Evolutionary conservation across 2,113 vertebrate genomes (phyloP).

Genomic region (Tragelaphus scriptus): DNA sequence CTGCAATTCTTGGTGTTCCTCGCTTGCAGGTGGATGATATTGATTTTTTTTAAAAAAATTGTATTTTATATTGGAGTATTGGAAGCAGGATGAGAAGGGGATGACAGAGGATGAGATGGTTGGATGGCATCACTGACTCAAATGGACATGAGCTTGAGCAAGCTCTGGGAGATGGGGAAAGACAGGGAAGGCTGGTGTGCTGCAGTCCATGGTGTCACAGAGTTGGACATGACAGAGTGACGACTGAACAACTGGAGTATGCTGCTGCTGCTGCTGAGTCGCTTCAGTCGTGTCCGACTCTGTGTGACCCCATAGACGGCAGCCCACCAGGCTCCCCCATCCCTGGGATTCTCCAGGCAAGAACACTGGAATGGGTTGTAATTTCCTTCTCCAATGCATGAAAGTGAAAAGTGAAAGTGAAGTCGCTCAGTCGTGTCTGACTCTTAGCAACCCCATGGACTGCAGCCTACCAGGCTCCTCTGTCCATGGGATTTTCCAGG

Average conservation of each 20-base stretch:
- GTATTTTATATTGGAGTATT: neutral
- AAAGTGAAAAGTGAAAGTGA: too few relatives aligned
- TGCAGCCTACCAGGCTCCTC: too few relatives aligned
- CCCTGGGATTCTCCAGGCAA: too few relatives aligned
- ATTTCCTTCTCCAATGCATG: too few relatives aligned
- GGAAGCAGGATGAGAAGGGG: neutral
- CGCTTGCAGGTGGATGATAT: rapidly evolving
- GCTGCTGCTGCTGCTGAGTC: too few relatives aligned
- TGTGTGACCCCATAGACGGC: too few relatives aligned
- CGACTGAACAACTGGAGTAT: neutral
- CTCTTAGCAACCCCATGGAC: too few relatives aligned
- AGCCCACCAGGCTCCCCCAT: too few relatives aligned
- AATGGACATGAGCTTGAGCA: neutral
- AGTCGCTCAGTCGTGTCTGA: too few relatives aligned
- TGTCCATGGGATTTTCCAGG: too few relatives aligned
- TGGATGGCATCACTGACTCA: neutral
- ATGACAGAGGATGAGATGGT: neutral
- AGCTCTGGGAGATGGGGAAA: neutral
- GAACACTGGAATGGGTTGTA: too few relatives aligned
- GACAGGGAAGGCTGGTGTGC: neutral
- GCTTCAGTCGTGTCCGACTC: too few relatives aligned
- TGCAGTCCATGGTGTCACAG: neutral
- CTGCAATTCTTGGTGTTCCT: rapidly evolving
- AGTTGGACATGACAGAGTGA: neutral
- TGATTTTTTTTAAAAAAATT: neutral